A percentile compares a stretch with the other conserved stretches of the same genome.
These are phyloP conservation scores for Samia ricini DNA, from an alignment of 1,140 invertebrate species.

Conservation along the genomic window DNA sequence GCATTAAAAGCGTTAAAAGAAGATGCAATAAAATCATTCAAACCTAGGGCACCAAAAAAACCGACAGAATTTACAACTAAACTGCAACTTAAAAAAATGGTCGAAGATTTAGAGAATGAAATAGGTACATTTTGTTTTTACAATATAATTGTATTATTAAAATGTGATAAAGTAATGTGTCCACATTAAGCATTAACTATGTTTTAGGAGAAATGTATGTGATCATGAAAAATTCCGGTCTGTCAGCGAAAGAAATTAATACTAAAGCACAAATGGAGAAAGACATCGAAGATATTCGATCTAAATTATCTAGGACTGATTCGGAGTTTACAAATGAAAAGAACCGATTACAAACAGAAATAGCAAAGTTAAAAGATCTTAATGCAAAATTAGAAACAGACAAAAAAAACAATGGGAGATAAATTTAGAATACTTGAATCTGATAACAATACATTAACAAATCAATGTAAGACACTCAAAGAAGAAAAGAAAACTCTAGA, in stretches of 20 bases:
- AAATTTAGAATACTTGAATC: conserved; percentile 75
- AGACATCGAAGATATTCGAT: conserved; percentile 73
- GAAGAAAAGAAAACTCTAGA: conserved; percentile 80
- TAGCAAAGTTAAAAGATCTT: conserved; percentile 71
- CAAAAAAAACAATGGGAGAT: conserved; percentile 65
- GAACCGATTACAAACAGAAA: conserved; percentile 74
- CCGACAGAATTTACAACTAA: conserved; percentile 84
- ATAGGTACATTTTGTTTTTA: conserved; percentile 77
- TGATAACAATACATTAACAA: conserved; percentile 44
- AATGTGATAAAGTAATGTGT: not conserved
- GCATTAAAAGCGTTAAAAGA: conserved; percentile 81
- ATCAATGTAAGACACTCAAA: conserved; percentile 63
- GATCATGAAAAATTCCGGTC: conserved; percentile 79
- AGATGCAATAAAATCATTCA: conserved; percentile 80
- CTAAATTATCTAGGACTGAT: conserved; percentile 69
- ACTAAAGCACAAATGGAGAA: conserved; percentile 63
- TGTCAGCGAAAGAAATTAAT: conserved; percentile 74
- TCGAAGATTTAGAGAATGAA: conserved; percentile 88
- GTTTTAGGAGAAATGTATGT: conserved; percentile 82
- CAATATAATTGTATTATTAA: not conserved
- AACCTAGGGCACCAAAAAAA: conserved; percentile 82
- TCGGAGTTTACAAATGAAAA: conserved; percentile 76
- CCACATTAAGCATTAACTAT: not conserved
- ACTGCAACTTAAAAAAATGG: conserved; percentile 86
- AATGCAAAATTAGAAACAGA: conserved; percentile 71